Evolutionary conservation across 1,140 invertebrate species (phyloP).

Genomic region (Trichogramma pretiosum): DNA sequence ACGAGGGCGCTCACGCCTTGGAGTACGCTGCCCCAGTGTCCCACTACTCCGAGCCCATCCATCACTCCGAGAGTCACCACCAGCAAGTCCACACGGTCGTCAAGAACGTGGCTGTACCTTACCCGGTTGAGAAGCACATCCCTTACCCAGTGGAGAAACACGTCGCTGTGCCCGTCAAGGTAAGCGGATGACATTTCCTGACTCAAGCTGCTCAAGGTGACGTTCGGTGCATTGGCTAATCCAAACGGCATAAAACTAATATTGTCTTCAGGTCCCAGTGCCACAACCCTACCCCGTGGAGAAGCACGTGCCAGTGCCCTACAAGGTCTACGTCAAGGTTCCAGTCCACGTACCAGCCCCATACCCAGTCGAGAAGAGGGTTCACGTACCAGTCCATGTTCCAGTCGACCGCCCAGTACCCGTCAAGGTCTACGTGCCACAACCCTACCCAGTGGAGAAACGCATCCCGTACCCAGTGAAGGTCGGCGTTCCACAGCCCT

Average conservation of each 20-base stretch:
- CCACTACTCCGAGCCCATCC: conserved; percentile 34
- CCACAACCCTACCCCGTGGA: conserved; percentile 58
- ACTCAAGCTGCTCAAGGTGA: too few relatives aligned
- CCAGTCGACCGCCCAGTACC: conserved; percentile 58
- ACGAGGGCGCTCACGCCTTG: conserved; percentile 18
- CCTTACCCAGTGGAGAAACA: conserved; percentile 62
- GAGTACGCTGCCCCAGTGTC: conserved; percentile 17
- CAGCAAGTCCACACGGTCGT: conserved; percentile 64
- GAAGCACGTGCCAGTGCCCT: conserved; percentile 57
- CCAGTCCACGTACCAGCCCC: conserved; percentile 59
- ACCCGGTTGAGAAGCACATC: conserved; percentile 49
- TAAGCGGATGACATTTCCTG: too few relatives aligned
- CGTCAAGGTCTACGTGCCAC: conserved; percentile 56
- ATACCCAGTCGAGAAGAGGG: conserved; percentile 60
- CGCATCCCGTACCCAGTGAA: conserved; percentile 57
- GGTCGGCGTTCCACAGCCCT: conserved; percentile 63
- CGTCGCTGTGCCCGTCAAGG: conserved; percentile 55
- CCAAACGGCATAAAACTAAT: too few relatives aligned
- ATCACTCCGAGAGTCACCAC: conserved; percentile 44
- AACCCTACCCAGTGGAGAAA: conserved; percentile 60
- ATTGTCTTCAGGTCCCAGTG: conserved; percentile 48
- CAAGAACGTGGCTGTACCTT: conserved; percentile 60
- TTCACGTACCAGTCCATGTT: conserved; percentile 61
- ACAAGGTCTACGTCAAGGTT: conserved; percentile 60
- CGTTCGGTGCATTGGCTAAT: too few relatives aligned